Evolutionary conservation across 2,888 invertebrate species (phyloP).

Genomic region (Marronus borbonicus): DNA sequence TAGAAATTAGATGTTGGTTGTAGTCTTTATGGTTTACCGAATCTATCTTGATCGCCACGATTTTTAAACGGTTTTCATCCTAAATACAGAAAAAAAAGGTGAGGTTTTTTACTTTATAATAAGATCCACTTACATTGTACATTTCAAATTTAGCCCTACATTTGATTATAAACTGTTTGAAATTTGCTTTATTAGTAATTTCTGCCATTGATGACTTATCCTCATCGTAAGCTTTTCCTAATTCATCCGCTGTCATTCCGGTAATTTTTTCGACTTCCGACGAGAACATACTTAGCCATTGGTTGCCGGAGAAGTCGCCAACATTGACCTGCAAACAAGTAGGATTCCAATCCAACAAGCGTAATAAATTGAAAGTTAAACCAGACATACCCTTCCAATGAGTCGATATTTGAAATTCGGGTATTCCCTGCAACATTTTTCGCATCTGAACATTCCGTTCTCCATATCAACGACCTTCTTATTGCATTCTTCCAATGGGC

Average conservation of each 20-base stretch:
- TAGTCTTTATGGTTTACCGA: slow-evolving; percentile 86
- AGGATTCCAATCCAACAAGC: slow-evolving; percentile 22
- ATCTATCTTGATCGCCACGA: slow-evolving; percentile 79
- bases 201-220: slow-evolving; percentile 79
- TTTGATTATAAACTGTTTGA: slow-evolving; percentile 87
- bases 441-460: slow-evolving; percentile 92
- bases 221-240: slow-evolving; percentile 83
- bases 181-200: slow-evolving; percentile 82
- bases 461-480: slow-evolving; percentile 94
- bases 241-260: slow-evolving; percentile 79
- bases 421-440: slow-evolving; percentile 92
- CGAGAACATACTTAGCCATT: slow-evolving; percentile 94
- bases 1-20: slow-evolving; percentile 77
- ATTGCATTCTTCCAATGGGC: slow-evolving; percentile 91
- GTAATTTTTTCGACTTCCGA: slow-evolving; percentile 86
- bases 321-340: slow-evolving; percentile 81
- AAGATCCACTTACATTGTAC: slow-evolving; percentile 81
- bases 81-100: slow-evolving; percentile 67
- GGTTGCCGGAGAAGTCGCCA: slow-evolving; percentile 89
- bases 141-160: slow-evolving; percentile 91
- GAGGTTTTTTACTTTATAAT: slow-evolving; percentile 58
- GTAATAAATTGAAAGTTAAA: background rate
- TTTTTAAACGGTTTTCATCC: slow-evolving; percentile 88
- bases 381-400: slow-evolving; percentile 80
- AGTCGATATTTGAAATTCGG: slow-evolving; percentile 90